Evolutionary conservation across 2,113 vertebrate species (phyloP).

Genomic region (Colaptes auratus): DNA sequence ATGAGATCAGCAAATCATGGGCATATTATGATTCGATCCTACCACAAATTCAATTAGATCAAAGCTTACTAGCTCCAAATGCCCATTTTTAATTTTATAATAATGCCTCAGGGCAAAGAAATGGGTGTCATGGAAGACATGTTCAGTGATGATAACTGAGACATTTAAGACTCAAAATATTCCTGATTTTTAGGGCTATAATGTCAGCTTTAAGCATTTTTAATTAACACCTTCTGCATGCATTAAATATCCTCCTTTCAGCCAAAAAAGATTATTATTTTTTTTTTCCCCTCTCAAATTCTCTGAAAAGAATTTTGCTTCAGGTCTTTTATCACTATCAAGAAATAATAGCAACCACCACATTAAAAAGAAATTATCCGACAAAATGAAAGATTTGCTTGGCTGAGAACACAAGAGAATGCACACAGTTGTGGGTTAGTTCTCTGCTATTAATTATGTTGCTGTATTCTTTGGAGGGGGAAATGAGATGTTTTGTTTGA

Average conservation of each 20-base stretch:
- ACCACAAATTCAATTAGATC: conserved; percentile 46
- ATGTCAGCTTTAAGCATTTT: conserved; percentile 57
- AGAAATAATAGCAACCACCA: conserved; percentile 57
- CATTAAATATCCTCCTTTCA: conserved; percentile 52
- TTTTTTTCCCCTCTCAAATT: conserved; percentile 33
- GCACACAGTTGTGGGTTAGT: not conserved
- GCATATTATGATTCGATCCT: conserved; percentile 39
- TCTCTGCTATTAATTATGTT: conserved; percentile 16
- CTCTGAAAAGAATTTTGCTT: conserved; percentile 46
- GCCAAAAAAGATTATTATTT: conserved; percentile 23
- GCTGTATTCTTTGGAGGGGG: not conserved
- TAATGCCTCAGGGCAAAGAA: conserved; percentile 31
- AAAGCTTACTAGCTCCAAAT: conserved; percentile 54
- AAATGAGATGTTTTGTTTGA: not conserved
- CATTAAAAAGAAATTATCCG: conserved; percentile 63
- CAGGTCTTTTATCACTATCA: conserved; percentile 54
- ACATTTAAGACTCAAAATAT: conserved; percentile 48
- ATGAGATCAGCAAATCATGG: conserved; percentile 41
- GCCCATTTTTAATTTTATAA: conserved; percentile 57
- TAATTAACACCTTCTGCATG: conserved; percentile 66
- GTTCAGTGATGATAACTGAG: conserved; percentile 42
- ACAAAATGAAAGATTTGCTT: conserved; percentile 64
- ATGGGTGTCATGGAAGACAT: not conserved
- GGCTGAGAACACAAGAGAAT: conserved; percentile 5
- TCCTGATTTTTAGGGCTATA: conserved; percentile 20